Conservation (phyloP, 2,888 invertebrate species). For the Cynaeus angustus region DNA sequence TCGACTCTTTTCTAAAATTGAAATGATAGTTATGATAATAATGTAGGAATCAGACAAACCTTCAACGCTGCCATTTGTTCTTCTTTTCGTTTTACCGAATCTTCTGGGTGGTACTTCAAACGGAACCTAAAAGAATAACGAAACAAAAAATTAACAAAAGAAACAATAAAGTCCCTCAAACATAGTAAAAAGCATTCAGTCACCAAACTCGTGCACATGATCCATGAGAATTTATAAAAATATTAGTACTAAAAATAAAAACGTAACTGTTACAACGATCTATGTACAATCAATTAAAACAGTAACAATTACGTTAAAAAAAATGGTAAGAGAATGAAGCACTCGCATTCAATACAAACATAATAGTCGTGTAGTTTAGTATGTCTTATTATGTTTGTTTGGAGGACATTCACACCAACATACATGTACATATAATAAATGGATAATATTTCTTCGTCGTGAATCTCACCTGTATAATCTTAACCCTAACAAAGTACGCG, state of each 20-base stretch:
- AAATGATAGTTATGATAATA: not conserved
- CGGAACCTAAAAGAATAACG: conserved; percentile 89
- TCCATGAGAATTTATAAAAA: conserved; percentile 19
- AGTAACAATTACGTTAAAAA: conserved; percentile 3
- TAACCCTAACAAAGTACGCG: conserved; percentile 70
- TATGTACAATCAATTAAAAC: not conserved
- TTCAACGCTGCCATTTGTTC: conserved; percentile 88
- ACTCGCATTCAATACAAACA: conserved; percentile 12
- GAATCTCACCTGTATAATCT: conserved; percentile 70
- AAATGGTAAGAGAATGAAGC: conserved; percentile 13
- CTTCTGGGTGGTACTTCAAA: conserved; percentile 98
- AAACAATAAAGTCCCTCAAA: not conserved
- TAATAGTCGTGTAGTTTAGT: conserved; percentile 13
- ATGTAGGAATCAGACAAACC: conserved; percentile 61
- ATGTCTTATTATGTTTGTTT: conserved; percentile 23
- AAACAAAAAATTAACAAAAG: conserved; percentile 8
- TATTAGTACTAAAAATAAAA: not conserved
- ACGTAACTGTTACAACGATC: conserved; percentile 3
- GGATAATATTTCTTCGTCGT: conserved; percentile 64
- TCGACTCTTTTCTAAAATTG: conserved; percentile 84
- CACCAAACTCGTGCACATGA: conserved; percentile 25
- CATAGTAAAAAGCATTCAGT: conserved; percentile 42
- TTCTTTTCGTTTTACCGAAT: conserved; percentile 90
- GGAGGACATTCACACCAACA: conserved; percentile 34
- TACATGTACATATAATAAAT: conserved; percentile 54